Base-by-base conservation (phyloP, 1,140 invertebrate species). In the Scaptodrosophila lebanonensis region DNA sequence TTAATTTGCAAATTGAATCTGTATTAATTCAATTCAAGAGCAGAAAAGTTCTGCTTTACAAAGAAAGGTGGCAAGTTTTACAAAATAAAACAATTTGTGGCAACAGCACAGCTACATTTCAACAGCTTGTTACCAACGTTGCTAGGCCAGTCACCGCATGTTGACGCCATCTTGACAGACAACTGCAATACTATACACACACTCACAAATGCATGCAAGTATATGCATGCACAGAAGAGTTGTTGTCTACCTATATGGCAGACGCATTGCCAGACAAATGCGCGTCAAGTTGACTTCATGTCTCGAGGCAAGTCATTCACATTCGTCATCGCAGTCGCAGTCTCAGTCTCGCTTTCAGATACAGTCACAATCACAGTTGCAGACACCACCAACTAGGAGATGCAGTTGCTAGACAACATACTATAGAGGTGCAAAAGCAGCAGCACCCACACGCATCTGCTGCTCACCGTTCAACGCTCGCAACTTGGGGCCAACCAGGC, bases 261-360 rank as follows among this genome's bases (percentile, higher is more conserved):
- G 75, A 79, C 75, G 75, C 75, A 79, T 59, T 79, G 75, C 75
- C 75, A 79, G 75, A 82, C 75, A 79, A 82, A 79, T 79, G 75
- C 75, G 75, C 75, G 75, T 82, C 75, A 82, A 79, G 75, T 82
- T 82, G 75, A 82, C 75, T 82, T 69, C 75, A 82, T 73, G 73
- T 77, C 73, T 77, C 73, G 73, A 69, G 73, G 75, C 75, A 82
- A 79, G 75, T 79, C 75, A 79, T 79, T 79, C 75, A 79, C 75
- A 79, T 79, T 79, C 75, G 75, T 79, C 75, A 82, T 77, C 72
- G 44, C 52, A 48, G 30, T 38, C 40, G 33, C 22, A 25, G 22
- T 25, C 22, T 8, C 22, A 25, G 22, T 25, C n/a, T n/a, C n/a
- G 49, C 57, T 1, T 13, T n/a, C 43, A 36, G 40, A 18, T n/a